Conservation (phyloP, 2,888 invertebrate species). For the Prosapia bicincta region DNA sequence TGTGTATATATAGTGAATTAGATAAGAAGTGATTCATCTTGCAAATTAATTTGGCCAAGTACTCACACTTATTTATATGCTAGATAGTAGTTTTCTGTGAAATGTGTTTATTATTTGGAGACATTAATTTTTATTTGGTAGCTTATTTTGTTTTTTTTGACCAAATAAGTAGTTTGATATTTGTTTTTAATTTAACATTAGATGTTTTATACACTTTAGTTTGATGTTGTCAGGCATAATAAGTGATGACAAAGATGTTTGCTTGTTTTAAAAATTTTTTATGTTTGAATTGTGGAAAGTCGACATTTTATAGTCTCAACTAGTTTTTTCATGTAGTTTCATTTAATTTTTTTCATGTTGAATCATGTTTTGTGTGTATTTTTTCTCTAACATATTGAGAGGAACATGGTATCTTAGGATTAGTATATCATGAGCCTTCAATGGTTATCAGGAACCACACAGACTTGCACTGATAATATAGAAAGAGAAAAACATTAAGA, state of each 20-base stretch:
- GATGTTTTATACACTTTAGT: conserved; percentile 13
- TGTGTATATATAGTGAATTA: not conserved
- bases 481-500: not conserved
- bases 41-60: not conserved
- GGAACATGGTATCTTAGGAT: not conserved
- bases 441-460: conserved; percentile 30
- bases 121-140: conserved; percentile 11
- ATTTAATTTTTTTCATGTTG: conserved; percentile 5
- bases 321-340: not conserved
- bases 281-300: not conserved
- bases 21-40: not conserved
- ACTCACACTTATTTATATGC: not conserved
- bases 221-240: conserved; percentile 20
- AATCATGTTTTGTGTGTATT: conserved; percentile 13
- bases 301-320: not conserved
- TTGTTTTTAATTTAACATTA: conserved; percentile 23
- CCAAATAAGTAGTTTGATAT: conserved; percentile 21
- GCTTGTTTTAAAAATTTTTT: not conserved
- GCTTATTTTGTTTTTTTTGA: conserved; percentile 8
- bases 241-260: conserved; percentile 18
- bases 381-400: not conserved
- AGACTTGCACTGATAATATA: conserved; percentile 31
- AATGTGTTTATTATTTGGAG: conserved; percentile 16
- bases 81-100: conserved; percentile 1
- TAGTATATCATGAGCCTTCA: not conserved